These are phyloP conservation scores for Teinopalpus imperialis DNA, from an alignment of 2,888 invertebrate species.

Conservation along the genomic window DNA sequence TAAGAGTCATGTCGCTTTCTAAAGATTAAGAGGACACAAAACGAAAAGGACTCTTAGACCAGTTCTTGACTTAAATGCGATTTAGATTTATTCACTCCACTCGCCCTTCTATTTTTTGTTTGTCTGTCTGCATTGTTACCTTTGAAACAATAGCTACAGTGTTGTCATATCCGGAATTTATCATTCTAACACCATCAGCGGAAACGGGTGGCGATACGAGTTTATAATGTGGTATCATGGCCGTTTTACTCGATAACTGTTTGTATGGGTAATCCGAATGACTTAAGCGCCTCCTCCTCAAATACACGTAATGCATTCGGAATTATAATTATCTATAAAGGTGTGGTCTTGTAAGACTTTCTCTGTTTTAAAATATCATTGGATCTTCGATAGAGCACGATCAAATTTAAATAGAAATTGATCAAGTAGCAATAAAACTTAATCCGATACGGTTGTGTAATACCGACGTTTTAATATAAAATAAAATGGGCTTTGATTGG, in stretches of 20 bases:
- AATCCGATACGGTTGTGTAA: no score
- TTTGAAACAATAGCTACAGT: slow-evolving; percentile 71
- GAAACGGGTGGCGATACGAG: slow-evolving; percentile 73
- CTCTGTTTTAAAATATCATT: slow-evolving; percentile 29
- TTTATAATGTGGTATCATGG: slow-evolving; percentile 76
- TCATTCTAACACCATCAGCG: slow-evolving; percentile 78
- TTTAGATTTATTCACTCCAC: slow-evolving; percentile 72
- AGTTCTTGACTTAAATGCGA: slow-evolving; percentile 61
- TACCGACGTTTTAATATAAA: no score
- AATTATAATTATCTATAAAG: slow-evolving; percentile 31
- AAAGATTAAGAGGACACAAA: slow-evolving; percentile 27
- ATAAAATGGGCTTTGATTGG: no score
- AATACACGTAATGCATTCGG: slow-evolving; percentile 40
- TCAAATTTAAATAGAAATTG: slow-evolving; percentile 22
- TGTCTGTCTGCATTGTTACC: slow-evolving; percentile 68
- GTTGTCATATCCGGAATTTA: slow-evolving; percentile 76
- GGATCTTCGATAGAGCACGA: slow-evolving; percentile 22
- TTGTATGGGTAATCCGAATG: slow-evolving; percentile 58
- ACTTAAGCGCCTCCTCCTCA: slow-evolving; percentile 49
- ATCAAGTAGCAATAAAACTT: slow-evolving; percentile 7
- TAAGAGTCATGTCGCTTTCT: slow-evolving; percentile 22
- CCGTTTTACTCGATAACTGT: slow-evolving; percentile 67
- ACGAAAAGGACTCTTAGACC: slow-evolving; percentile 45
- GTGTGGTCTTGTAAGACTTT: slow-evolving; percentile 39
- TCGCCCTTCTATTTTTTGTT: slow-evolving; percentile 58